phyloP scores from a whole-genome alignment of 2,797 vertebrate genomes.

The Chelmon rostratus region DNA sequence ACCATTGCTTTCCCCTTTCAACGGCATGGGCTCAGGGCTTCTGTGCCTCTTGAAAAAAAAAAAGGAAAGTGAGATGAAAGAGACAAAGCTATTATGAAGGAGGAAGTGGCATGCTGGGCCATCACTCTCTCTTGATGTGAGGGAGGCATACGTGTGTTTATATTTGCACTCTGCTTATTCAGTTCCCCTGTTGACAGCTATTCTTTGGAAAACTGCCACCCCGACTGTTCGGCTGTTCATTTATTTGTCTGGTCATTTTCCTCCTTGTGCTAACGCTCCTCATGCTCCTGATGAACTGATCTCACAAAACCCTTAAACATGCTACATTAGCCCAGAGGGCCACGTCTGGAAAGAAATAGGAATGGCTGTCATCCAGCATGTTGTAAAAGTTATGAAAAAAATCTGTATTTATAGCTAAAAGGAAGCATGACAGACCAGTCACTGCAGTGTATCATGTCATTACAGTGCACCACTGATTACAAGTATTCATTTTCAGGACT shows the following conservation, averaged over 20 bases:
- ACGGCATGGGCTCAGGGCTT: slow-evolving; percentile 37
- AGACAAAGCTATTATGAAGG: slow-evolving; percentile 34
- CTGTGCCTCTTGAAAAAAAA: slow-evolving; percentile 39
- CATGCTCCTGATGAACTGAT: slow-evolving; percentile 26
- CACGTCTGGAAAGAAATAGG: not conserved
- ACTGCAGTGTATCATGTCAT: not conserved
- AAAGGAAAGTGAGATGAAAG: slow-evolving; percentile 31
- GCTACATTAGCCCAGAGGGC: slow-evolving; percentile 7
- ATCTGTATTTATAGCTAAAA: not conserved
- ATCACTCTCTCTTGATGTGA: slow-evolving; percentile 17
- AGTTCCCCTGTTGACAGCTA: slow-evolving; percentile 13
- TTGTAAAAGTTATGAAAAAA: not conserved
- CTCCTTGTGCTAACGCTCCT: slow-evolving; percentile 19
- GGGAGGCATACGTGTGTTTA: slow-evolving; percentile 32
- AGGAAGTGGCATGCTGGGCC: slow-evolving; percentile 32
- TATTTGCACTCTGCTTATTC: slow-evolving; percentile 16
- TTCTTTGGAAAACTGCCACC: slow-evolving; percentile 33
- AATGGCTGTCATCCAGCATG: not conserved
- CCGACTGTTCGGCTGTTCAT: slow-evolving; percentile 20
- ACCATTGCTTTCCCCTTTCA: slow-evolving; percentile 39
- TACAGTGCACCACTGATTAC: not conserved
- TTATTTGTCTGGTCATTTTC: slow-evolving; percentile 39
- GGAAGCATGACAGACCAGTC: not conserved
- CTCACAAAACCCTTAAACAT: slow-evolving; percentile 21
- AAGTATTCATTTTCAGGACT: not conserved